Evolutionary conservation across 2,113 vertebrate species (phyloP).

Genomic region (Eublepharis macularius): DNA sequence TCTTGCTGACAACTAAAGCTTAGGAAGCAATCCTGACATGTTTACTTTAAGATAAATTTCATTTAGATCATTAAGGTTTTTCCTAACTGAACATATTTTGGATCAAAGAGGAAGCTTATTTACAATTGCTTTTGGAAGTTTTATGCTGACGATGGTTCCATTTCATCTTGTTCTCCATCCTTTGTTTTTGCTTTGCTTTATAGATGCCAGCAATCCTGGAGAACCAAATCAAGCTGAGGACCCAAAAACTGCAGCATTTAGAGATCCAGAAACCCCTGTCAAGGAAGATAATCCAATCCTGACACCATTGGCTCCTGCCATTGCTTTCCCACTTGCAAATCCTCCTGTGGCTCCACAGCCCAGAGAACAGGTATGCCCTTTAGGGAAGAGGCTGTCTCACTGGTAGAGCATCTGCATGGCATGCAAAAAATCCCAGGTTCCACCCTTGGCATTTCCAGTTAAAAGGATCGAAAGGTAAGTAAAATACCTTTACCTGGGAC

Average conservation of each 20-base stretch:
- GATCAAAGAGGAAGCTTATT: background rate
- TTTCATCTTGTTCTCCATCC: background rate
- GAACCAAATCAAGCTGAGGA: constrained; percentile 61
- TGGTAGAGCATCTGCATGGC: too few relatives aligned
- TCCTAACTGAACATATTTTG: background rate
- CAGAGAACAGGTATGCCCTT: constrained; percentile 71
- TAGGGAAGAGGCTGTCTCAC: background rate
- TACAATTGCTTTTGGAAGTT: background rate
- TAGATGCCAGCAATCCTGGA: constrained; percentile 80
- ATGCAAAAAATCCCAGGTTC: too few relatives aligned
- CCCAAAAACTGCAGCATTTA: constrained; percentile 30
- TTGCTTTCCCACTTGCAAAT: constrained; percentile 88
- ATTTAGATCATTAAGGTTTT: background rate
- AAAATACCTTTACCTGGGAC: too few relatives aligned
- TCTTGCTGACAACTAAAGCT: background rate
- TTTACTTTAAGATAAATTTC: background rate
- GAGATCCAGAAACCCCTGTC: constrained; percentile 50
- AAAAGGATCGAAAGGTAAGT: too few relatives aligned
- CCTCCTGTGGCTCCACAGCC: constrained; percentile 83
- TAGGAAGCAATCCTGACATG: background rate
- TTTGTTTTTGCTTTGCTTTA: constrained; percentile 10
- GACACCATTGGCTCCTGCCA: constrained; percentile 85
- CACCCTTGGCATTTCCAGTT: too few relatives aligned
- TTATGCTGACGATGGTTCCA: background rate
- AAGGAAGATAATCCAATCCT: constrained; percentile 73